phyloP scores from a whole-genome alignment of 2,888 invertebrate species.

The Gryllus longicercus region DNA sequence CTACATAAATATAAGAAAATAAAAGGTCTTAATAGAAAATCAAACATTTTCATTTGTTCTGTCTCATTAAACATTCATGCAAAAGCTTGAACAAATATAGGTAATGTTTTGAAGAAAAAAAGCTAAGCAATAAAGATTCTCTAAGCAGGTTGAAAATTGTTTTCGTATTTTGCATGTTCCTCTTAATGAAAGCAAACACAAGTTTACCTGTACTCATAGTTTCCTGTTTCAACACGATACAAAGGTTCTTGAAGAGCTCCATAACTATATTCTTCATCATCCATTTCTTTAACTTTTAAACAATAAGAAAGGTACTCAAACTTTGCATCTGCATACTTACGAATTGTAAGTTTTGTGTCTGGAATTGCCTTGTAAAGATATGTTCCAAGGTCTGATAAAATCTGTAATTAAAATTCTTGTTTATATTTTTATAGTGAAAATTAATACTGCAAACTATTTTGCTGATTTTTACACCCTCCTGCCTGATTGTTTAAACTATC shows the following conservation, averaged over 20 bases:
- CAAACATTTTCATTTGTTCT: too few species aligned
- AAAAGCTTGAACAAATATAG: too few species aligned
- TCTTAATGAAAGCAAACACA: too few species aligned
- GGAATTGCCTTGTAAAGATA: constrained; percentile 97
- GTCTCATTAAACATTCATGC: too few species aligned
- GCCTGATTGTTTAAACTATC: neutral
- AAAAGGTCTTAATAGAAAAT: too few species aligned
- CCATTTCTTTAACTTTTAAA: constrained; percentile 98
- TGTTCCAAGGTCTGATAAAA: constrained; percentile 90
- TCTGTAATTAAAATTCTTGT: constrained; percentile 52
- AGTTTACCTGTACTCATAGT: constrained; percentile 88
- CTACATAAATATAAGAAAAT: too few species aligned
- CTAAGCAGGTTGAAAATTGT: too few species aligned
- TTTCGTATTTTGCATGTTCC: too few species aligned
- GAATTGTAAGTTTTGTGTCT: constrained; percentile 94
- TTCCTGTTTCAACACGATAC: constrained; percentile 97
- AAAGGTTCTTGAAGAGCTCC: constrained; percentile 90
- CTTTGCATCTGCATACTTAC: constrained; percentile 97
- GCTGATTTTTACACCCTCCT: neutral
- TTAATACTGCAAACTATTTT: neutral
- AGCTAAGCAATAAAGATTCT: too few species aligned
- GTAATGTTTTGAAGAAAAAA: too few species aligned
- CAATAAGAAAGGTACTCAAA: constrained; percentile 99
- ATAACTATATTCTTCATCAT: constrained; percentile 96
- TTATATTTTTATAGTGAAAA: neutral